Evolutionary conservation across 2,888 invertebrate species (phyloP), one percentile per base, ranked within the genome.

Genomic region (Habroteleia sp.): DNA sequence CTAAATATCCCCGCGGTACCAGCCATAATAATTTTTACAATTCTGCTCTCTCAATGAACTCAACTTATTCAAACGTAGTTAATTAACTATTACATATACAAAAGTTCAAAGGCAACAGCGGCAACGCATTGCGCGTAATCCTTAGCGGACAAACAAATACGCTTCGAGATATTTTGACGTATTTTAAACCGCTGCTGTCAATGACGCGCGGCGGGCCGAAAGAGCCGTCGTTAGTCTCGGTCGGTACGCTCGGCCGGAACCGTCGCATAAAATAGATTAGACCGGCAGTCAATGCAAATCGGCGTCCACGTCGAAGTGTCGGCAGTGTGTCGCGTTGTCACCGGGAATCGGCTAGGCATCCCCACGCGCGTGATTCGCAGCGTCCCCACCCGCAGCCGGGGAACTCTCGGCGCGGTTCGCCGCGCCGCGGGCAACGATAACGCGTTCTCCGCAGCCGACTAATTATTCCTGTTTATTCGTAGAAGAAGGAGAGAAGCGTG

Each of bases 381-480:
- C 25, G 35, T 27, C 71, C 56, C 63, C 68, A 65, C 71, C 68
- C 48, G 46, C 37, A 17, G 35, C 17, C 35, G 31, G 44, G 44
- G 27, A 50, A 33, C 50, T 48, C 35, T 31, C 27, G 66, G 27
- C 42, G 35, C 52, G 44, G 27, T 35, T 33, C 44, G 42, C 23
- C 33, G 58, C 25, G 62, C 52, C 63, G 58, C 63, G 68, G 46
- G 63, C 29, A 35, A 75, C 80, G 83, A 84, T 83, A 84, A 82
- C 81, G 77, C 73, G 76, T 74, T 66, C 77, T 65, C 76, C 63
- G 63, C 79, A 31, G 72, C 63, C 72, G 77, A 81, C 82, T 85
- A 85, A 86, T 86, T 84, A 84, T 83, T 84, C 82, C 80, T 83
- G 79, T 85, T 85, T 85, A 83, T 78, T 82, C 83, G 83, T 77